Evolutionary conservation across 1,140 invertebrate genomes (phyloP), one percentile per base, ranked within the genome.

Genomic region (Heliconius hewitsoni): DNA sequence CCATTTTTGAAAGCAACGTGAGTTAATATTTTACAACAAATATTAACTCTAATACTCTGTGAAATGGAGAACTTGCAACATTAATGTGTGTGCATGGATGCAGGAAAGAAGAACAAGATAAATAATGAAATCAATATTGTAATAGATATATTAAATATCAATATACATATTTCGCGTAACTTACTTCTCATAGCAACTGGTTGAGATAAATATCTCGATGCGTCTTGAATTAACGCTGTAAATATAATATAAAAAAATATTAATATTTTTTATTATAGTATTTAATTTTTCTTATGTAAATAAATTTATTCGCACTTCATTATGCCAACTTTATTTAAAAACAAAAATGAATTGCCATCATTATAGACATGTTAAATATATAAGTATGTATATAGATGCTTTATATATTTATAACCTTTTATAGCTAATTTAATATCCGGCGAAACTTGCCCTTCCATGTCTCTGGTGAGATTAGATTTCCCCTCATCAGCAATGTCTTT

Each of bases 401-500:
- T 6, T 52, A 19, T 52, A 18, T 19, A 52, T 13, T 5, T 30
- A 66, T 13, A 82, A 92, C 91, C 80, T 89, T 90, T 88, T 83
- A 89, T 87, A 55, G 90, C 82, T n/a, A 86, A 76, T 76, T 86
- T 83, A 13, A 93, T 34, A 37, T 86, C 77, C 8, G 85, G 50
- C 52, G 91, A 87, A 9, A 87, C 88, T 27, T 73, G 30, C 11
- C 52, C 79, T 79, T 87, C 81, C 79, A 90, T 84, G 72, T 91
- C 91, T 74, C 74, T 82, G 2, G 70, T 75, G 57, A 93, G 81
- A 71, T 88, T 89, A 23, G 55, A 75, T 81, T 89, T 89, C 9
- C 82, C 85, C 81, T 91, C 91, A 72, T 88, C 83, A 27, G 87
- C 85, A 70, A 92, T 89, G 78, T 92, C 91, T 83, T 91, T 91